Evolutionary conservation across 2,888 invertebrate genomes (phyloP).

Genomic region (Zhuqinia jingwanae): DNA sequence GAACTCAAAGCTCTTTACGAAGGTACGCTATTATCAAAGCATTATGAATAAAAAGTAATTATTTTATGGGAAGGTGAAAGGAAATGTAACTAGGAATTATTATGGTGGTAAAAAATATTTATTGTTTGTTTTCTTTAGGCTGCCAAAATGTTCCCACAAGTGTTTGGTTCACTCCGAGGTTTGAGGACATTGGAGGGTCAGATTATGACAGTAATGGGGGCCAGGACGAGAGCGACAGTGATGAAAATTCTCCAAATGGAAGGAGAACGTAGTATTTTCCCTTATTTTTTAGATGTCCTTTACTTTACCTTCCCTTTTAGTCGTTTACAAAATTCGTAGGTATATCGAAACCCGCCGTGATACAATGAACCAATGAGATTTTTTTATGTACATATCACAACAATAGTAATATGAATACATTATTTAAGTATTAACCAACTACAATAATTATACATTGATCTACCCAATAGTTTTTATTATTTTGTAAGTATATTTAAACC

Average conservation of each 20-base stretch:
- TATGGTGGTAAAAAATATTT: not conserved
- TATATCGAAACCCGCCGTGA: constrained; percentile 64
- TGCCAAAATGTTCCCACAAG: constrained; percentile 82
- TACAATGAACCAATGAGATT: constrained; percentile 60
- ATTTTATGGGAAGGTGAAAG: too few species aligned
- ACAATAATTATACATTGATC: constrained; percentile 20
- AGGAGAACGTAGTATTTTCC: constrained; percentile 60
- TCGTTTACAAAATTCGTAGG: constrained; percentile 22
- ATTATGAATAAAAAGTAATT: not conserved
- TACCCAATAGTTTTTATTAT: constrained; percentile 9
- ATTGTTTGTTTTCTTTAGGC: constrained; percentile 79
- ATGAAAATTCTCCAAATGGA: constrained; percentile 74
- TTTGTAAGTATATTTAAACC: not conserved
- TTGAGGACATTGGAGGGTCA: constrained; percentile 69
- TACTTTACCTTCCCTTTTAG: not conserved
- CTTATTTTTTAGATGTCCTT: not conserved
- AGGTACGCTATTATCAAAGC: constrained; percentile 61
- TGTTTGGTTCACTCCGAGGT: constrained; percentile 80
- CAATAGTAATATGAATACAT: too few species aligned
- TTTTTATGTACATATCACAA: constrained; percentile 36
- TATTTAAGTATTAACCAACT: not conserved
- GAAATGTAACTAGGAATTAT: not conserved
- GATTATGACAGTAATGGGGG: constrained; percentile 71
- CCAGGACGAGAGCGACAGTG: constrained; percentile 56
- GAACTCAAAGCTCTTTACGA: constrained; percentile 81